Evolutionary conservation across 2,888 invertebrate genomes (phyloP), one percentile per base, ranked within the genome.

Genomic region (Apodemia mormo): DNA sequence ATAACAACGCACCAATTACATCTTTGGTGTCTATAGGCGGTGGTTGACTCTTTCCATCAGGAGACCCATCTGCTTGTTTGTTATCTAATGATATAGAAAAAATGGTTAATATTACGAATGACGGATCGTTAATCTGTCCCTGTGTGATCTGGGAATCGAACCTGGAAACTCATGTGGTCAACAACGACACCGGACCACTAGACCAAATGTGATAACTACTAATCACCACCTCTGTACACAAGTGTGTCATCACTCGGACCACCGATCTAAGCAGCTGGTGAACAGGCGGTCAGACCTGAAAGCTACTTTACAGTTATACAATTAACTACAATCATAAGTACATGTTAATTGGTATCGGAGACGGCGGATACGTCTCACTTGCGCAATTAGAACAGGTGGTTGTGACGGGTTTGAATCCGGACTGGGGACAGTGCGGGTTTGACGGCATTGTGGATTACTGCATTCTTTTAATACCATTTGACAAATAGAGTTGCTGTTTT

Each of bases 321-420:
- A 33, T 61, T 61, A 61, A 37, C 33, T 30, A 33, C 33, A 61
- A 61, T 33, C 61, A 37, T 61, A 33, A 61, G 61, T 61, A 61
- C 33, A 61, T 61, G 61, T 61, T 61, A 61, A 61, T 61, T 37
- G 14, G 14, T 61, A 33, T 61, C 33, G 33, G 61, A 30, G 12
- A 29, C 61, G 33, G 33, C 8, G 33, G 61, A 61, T 30, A 58
- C 58, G 8, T 61, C 14, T 61, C 33, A 61, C 61, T 61, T 33
- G 61, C 33, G 61, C 37, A 61, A 61, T 61, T 61, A 61, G 30
- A 61, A 61, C 61, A 61, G 61, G 61, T 61, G 61, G 12, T 1
- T 14, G 33, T 33, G 37, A 37, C 61, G 33, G 33, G 61, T 61
- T 61, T 33, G 33, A 61, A 61, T 14, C 33, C 61, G 61, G 61